Evolutionary conservation across 2,113 vertebrate genomes (phyloP), one percentile per base, ranked within the genome.

Genomic region (Chloropsis hardwickii): DNA sequence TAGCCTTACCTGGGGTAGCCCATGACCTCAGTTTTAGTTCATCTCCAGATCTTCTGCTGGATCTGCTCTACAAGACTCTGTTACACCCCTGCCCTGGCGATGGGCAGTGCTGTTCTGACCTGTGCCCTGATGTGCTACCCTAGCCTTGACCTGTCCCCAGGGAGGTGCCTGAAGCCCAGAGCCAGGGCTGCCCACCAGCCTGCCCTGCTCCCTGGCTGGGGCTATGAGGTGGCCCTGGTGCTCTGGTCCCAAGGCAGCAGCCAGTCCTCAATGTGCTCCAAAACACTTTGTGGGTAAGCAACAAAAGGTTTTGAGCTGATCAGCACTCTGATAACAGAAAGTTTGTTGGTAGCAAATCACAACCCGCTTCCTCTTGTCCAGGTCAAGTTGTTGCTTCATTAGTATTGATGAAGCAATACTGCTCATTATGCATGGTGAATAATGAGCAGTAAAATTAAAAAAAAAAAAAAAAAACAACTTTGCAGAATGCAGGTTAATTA

Each of bases 21-120:
- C 31, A n/a, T 27, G 23, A 78, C 39, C 29, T 66, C 28, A 18
- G 3, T 35, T 65, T 76, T 14, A 37, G 57, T 29, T 62, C 37
- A 48, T 4, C 33, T 33, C 7, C 5, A 9, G 11, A 8, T 15
- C 7, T 22, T 81, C 39, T 70, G 17, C 33, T 28, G 50, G 39
- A 64, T 44, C 11, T 56, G 45, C 24, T 51, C 15, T 22, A 1
- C 5, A 27, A 12, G 72, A 19, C 4, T 19, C 14, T 83, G 40
- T 51, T 20, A 11, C 0, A 0, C 1, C 23, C 23, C 42, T 86
- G 20, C 7, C 22, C 22, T 54, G 31, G 22, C 3, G 35, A 5
- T 1, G 7, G 47, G 10, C 1, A 1, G 5, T 25, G 37, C 18
- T 21, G 40, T 18, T 51, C 42, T 81, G 40, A 25, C 22, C 28